Base-by-base conservation (phyloP, 2,797 vertebrate species). In the Mormyrops attenuatus region DNA sequence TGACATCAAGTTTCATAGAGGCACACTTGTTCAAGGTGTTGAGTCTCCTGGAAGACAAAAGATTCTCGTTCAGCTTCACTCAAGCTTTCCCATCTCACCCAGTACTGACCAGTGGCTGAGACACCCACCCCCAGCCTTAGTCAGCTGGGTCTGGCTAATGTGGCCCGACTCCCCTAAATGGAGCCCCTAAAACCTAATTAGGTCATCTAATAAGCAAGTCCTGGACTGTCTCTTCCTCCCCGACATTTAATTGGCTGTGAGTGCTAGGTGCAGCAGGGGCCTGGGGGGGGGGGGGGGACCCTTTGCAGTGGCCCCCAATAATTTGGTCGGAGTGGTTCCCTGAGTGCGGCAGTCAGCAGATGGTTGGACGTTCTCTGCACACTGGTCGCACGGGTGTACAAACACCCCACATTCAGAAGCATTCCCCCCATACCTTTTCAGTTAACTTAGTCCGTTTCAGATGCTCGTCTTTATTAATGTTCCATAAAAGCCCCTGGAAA, bases 1-100 rank as follows among this genome's bases (percentile, higher is more conserved):
- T 98, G 92, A 99, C 97, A 91, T 99, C 98, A 93, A 99, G 98
- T 97, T 99, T 99, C 98, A 99, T 98, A 94, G 98, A 99, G 94
- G 98, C 98, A 93, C 98, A 99, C 96, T 98, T 99, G 95, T 99
- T 99, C 95, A 99, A 94, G 13, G 99, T 99, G 95, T 98, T 98
- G 92, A 99, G 96, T 92, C 99, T 97, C 95, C 99, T 99, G 94
- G 91, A 96, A 96, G 90, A 89, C 94, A 95, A 95, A 91, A 88
- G 93, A 22, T 88, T 66, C 38, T 90, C 90, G 86, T 20, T 87
- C 20, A 89, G 30, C 86, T 47, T 34, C 30, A 1, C 2, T 15
- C 7, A 47, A 44, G 57, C 30, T 15, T 17, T 5, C 17, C 50
- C 47, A 47, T 22, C 47, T 34, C 26, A 3, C 50, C 26, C 20